Conservation (phyloP, 2,888 invertebrate species). For the Melikaiella ostensackeni region DNA sequence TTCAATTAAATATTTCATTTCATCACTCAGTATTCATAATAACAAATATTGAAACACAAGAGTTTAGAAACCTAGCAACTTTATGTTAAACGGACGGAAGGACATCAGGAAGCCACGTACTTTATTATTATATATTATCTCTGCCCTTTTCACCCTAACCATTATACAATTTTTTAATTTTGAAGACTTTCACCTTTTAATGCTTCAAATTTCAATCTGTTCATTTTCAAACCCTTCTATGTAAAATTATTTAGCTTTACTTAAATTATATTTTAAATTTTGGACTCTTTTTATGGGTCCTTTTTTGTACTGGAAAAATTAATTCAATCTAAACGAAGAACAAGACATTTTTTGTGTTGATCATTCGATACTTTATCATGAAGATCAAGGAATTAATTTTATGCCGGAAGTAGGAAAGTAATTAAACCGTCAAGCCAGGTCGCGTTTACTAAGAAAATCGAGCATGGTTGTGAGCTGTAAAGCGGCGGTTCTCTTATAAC, state of each 20-base stretch:
- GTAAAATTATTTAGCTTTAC: not conserved
- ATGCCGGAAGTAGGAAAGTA: constrained; percentile 33
- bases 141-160: too few species aligned
- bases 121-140: too few species aligned
- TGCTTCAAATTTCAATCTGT: too few species aligned
- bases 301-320: not conserved
- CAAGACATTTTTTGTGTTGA: not conserved
- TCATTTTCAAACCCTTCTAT: too few species aligned
- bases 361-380: not conserved
- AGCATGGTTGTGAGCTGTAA: constrained; percentile 20
- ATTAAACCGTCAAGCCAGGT: constrained; percentile 16
- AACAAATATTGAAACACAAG: too few species aligned
- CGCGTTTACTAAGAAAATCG: constrained; percentile 29
- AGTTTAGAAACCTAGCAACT: too few species aligned
- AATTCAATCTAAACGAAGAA: not conserved
- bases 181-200: too few species aligned
- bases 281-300: not conserved
- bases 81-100: too few species aligned
- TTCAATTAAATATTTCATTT: too few species aligned
- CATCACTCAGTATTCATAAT: too few species aligned
- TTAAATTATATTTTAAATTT: not conserved
- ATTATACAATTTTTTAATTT: too few species aligned
- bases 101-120: too few species aligned
- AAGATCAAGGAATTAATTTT: constrained; percentile 20
- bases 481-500: constrained; percentile 53